Base-by-base conservation (phyloP, 1,140 invertebrate genomes). In the Pteromalus puparum region DNA sequence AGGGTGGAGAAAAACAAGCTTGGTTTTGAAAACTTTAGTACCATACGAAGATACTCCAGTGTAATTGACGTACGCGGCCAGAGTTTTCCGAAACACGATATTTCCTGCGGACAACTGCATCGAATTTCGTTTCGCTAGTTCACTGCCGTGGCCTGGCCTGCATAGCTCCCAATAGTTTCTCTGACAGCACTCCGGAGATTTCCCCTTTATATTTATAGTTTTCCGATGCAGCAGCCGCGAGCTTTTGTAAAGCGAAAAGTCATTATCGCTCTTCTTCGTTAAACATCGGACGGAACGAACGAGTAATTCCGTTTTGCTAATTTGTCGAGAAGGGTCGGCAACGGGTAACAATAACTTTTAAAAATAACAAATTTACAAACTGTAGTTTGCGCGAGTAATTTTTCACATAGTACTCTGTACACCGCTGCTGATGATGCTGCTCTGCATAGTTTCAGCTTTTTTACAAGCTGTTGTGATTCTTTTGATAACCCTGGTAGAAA, bases 201-300 rank as follows among this genome's bases (percentile, higher is more conserved):
- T 42, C 24, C 72, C 28, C 70, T 76, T 61, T 82, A 76, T 76
- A 82, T 82, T 82, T 82, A 82, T 82, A 83, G 82, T 83, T 83
- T 83, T 78, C 75, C 82, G 24, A 83, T 83, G 82, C 75, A 28
- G 10, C 24, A n/a, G 26, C 67, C 67, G 26, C 28, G 9, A 53
- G 24, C 82, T 83, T 77, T 78, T 78, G 61, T 83, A 53, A 83
- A 42, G 26, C 38, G 21, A 83, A 78, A 72, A 83, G 74, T 72
- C 61, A 78, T 83, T 83, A 83, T 68, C 82, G 75, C 75, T 83
- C 74, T 74, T 83, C 82, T 77, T 83, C 75, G 82, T 77, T 83
- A 83, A 78, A 77, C 28, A 30, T 28, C 42, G 42, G 70, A 53
- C 42, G 46, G 34, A 73, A 72, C 42, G 42, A 38, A 15, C 68